phyloP scores from a whole-genome alignment of 2,113 vertebrate genomes.

The Scophthalmus maximus region DNA sequence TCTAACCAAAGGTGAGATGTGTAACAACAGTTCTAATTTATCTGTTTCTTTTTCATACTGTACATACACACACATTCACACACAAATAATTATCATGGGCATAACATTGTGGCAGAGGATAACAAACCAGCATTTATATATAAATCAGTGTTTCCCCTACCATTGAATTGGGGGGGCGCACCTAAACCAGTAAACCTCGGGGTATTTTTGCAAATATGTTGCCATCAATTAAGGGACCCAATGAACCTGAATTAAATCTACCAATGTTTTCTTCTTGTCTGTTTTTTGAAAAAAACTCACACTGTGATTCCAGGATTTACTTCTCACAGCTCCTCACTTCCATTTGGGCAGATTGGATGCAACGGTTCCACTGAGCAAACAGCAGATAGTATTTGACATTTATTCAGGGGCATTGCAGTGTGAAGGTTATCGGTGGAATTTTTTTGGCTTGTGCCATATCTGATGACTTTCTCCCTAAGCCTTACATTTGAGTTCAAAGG shows the following conservation, averaged over 20 bases:
- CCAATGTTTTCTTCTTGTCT: constrained; percentile 40
- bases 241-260: constrained; percentile 20
- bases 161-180: no score
- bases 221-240: neutral
- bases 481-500: constrained; percentile 80
- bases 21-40: constrained; percentile 20
- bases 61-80: neutral
- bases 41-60: neutral
- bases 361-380: constrained; percentile 76
- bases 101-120: neutral
- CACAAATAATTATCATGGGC: neutral
- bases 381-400: constrained; percentile 83
- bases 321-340: constrained; percentile 61
- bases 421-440: constrained; percentile 82
- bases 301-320: constrained; percentile 53
- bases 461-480: constrained; percentile 80
- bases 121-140: neutral
- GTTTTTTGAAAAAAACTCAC: constrained; percentile 22
- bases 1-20: constrained; percentile 26
- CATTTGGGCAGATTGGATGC: constrained; percentile 72
- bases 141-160: no score
- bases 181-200: no score
- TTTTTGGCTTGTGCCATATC: constrained; percentile 80
- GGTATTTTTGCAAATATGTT: neutral
- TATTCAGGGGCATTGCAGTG: constrained; percentile 80